Evolutionary conservation across 2,113 vertebrate species (phyloP).

Genomic region (Seriola dumerili): DNA sequence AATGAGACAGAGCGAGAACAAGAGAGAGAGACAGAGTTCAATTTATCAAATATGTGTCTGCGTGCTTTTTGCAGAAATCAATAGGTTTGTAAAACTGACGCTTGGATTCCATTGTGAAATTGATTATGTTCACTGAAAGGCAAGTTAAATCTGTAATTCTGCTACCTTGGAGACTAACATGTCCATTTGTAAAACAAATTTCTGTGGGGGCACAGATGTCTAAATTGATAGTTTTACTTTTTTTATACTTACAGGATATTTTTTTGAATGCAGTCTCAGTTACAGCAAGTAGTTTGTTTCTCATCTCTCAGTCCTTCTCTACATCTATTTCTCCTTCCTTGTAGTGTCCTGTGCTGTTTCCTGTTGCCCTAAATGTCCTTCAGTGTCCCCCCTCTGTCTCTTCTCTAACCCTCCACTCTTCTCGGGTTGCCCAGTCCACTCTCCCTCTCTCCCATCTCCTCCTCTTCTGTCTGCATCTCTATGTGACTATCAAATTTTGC

Average conservation of each 20-base stretch:
- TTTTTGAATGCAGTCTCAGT: background rate
- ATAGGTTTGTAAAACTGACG: constrained; percentile 6
- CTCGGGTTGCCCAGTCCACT: constrained; percentile 63
- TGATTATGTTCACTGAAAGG: constrained; percentile 24
- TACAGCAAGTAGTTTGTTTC: background rate
- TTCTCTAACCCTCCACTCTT: constrained; percentile 38
- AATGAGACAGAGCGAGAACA: constrained; percentile 30
- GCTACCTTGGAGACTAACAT: constrained; percentile 6
- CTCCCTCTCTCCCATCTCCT: constrained; percentile 19
- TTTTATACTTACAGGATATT: background rate
- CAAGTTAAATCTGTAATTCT: constrained; percentile 5
- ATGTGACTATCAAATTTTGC: constrained; percentile 75
- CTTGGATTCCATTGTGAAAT: constrained; percentile 20
- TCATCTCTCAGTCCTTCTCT: background rate
- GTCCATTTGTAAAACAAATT: background rate
- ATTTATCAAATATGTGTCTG: constrained; percentile 3
- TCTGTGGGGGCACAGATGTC: background rate
- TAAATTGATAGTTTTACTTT: background rate
- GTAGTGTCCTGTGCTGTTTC: constrained; percentile 29
- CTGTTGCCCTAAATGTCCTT: constrained; percentile 68
- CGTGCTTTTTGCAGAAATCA: constrained; percentile 28
- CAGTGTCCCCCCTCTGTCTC: constrained; percentile 47
- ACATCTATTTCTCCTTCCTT: constrained; percentile 15
- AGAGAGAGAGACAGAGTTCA: constrained; percentile 39
- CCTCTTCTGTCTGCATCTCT: constrained; percentile 56